Conservation (phyloP, 2,797 vertebrate species). For the Leucoraja ocellata region DNA sequence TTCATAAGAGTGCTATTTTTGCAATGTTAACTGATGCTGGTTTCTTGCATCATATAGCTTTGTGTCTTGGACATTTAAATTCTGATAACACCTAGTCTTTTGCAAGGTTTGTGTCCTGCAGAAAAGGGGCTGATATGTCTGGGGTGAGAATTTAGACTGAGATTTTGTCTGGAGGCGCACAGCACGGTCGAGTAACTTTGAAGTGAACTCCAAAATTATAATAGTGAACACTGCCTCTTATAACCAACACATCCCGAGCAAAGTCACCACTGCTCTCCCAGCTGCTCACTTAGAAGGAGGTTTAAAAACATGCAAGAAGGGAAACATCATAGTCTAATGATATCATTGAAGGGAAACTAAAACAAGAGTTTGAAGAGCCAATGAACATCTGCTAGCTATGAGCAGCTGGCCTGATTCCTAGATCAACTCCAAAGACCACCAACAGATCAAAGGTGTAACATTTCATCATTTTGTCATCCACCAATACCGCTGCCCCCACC, state of each 20-base stretch:
- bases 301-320: neutral
- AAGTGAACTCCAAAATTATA: neutral
- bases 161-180: neutral
- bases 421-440: conserved; percentile 30
- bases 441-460: conserved; percentile 35
- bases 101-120: neutral
- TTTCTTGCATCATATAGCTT: neutral
- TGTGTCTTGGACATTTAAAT: neutral
- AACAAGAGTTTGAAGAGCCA: neutral
- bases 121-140: neutral
- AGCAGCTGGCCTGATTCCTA: conserved; percentile 32
- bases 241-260: neutral
- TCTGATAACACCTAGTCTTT: neutral
- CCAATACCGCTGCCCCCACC: neutral
- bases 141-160: neutral
- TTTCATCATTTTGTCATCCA: neutral
- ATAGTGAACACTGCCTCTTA: too few relatives aligned
- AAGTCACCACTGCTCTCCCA: neutral
- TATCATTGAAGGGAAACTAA: neutral
- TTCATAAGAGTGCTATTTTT: neutral
- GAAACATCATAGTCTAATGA: neutral
- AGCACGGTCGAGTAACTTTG: neutral
- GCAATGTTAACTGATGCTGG: neutral
- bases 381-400: conserved; percentile 27
- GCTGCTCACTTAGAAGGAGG: neutral